Evolutionary conservation across 2,113 vertebrate genomes (phyloP), one percentile per base, ranked within the genome.

Genomic region (Perca fluviatilis): DNA sequence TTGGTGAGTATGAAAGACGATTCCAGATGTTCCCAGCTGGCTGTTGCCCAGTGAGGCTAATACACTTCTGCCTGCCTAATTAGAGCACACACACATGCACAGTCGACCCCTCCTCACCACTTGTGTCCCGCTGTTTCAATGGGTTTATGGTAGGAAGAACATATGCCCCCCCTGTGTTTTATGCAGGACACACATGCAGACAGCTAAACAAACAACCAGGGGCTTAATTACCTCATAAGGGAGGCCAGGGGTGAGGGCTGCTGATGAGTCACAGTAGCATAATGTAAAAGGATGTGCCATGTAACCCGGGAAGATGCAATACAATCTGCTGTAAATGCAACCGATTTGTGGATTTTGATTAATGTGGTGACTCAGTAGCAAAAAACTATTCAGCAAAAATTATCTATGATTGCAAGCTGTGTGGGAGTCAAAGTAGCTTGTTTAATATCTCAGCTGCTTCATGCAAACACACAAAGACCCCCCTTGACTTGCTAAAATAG

Each of bases 1-100:
- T 83, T 80, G 76, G 79, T 66, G 73, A 91, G 87, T 82, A 89
- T 91, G 89, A 93, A 89, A 89, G 89, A 93, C 84, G 76, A 84
- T 88, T 94, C 94, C 93, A 94, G 94, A 94, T 94, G 91, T 92
- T 92, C 91, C 87, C 91, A 90, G 89, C 91, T 92, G 91, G 92
- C 91, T 82, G 89, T 83, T 90, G 91, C 93, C 92, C 89, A 90
- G 89, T 85, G 91, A 92, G 92, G 89, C 92, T 93, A 91, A 91
- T 87, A 86, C 88, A 92, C 84, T 88, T 74, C 89, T 92, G 90
- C 89, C 91, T 89, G 86, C 88, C 88, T 93, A 94, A 93, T 94
- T 92, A 93, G 88, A 89, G 85, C 79, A 40, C 85, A 74, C 80
- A 87, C 58, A 47, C 74, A 77, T 0, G 11, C 85, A 68, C 79